phyloP scores from a whole-genome alignment of 1,140 invertebrate genomes.

The Diabrotica virgifera region DNA sequence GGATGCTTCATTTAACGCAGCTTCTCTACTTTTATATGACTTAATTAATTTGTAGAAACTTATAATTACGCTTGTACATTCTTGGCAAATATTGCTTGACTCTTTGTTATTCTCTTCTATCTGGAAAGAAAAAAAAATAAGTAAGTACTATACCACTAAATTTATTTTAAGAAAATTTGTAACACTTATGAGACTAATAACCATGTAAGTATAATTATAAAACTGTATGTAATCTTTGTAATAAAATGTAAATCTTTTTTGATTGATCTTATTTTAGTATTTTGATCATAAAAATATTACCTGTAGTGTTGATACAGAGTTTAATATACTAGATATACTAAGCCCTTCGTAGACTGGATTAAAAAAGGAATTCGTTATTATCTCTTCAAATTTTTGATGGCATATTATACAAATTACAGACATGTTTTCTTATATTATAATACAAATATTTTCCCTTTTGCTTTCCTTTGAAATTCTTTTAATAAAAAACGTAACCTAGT shows the following conservation, averaged over 20 bases:
- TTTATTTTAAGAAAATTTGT: too few species aligned
- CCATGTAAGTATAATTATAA: background rate
- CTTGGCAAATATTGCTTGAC: constrained; percentile 6
- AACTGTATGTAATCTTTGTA: too few species aligned
- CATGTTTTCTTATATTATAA: background rate
- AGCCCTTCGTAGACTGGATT: background rate
- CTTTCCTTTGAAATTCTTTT: background rate
- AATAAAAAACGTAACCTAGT: background rate
- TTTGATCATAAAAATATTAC: background rate
- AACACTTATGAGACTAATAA: too few species aligned
- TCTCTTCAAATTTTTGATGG: constrained; percentile 1
- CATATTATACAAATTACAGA: constrained; percentile 13
- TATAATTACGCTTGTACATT: constrained; percentile 9
- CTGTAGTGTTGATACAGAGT: constrained; percentile 1
- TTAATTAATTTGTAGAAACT: constrained; percentile 13
- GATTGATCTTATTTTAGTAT: background rate
- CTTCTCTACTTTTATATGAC: background rate
- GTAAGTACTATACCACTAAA: too few species aligned
- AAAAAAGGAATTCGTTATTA: constrained; percentile 9
- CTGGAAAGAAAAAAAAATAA: constrained; percentile 6
- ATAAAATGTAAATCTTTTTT: too few species aligned
- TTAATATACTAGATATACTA: constrained; percentile 13
- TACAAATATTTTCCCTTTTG: background rate
- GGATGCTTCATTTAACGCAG: background rate
- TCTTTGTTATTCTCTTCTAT: constrained; percentile 8